These are phyloP conservation scores for Noctua pronuba DNA, from an alignment of 2,888 invertebrate species.

Conservation along the genomic window DNA sequence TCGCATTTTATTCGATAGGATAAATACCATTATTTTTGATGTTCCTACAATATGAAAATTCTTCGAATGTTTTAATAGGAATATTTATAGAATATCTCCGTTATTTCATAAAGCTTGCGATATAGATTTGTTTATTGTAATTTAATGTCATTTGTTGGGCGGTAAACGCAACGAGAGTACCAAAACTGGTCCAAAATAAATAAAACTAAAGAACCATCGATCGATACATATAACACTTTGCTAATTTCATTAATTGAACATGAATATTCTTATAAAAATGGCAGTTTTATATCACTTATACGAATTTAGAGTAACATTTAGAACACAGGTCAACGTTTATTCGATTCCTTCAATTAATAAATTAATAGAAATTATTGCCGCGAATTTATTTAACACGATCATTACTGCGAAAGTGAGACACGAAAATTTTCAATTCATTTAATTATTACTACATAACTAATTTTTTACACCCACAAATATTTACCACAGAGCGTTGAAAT, in stretches of 20 bases:
- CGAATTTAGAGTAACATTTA: conserved; percentile 79
- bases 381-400: conserved; percentile 68
- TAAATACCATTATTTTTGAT: conserved; percentile 66
- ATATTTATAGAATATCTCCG: conserved; percentile 63
- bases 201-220: conserved; percentile 46
- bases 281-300: conserved; percentile 88
- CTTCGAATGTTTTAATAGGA: conserved; percentile 64
- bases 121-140: conserved; percentile 55
- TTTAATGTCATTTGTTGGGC: conserved; percentile 44
- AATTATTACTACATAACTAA: conserved; percentile 32
- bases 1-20: conserved; percentile 71
- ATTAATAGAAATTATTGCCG: conserved; percentile 82
- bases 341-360: conserved; percentile 68
- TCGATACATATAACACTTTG: conserved; percentile 58
- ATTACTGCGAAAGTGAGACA: conserved; percentile 53
- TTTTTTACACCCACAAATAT: conserved; percentile 27
- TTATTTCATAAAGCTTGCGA: conserved; percentile 61
- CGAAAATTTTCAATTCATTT: conserved; percentile 29
- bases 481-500: conserved; percentile 6
- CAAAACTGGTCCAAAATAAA: conserved; percentile 52
- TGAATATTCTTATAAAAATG: conserved; percentile 83
- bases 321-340: conserved; percentile 75
- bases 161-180: conserved; percentile 51
- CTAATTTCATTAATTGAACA: conserved; percentile 75
- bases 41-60: conserved; percentile 68